Percentiles rank a stretch among this genome's conserved stretches.
Conservation (phyloP, 2,113 vertebrate genomes). For the Pitta sordida region DNA sequence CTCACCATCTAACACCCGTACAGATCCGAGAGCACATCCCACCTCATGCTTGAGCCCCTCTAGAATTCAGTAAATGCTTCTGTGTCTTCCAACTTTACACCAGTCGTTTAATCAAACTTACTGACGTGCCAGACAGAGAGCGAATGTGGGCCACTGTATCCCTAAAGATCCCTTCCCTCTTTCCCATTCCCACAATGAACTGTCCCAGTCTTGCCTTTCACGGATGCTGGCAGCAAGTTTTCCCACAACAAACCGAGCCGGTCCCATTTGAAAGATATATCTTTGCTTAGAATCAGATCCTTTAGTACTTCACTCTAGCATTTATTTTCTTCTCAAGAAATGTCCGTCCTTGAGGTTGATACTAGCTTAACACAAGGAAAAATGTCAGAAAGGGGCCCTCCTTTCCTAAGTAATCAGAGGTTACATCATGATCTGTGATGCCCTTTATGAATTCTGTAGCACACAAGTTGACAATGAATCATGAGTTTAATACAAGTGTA, state of each 20-base stretch:
- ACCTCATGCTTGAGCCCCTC: not conserved
- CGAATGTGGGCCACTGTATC: not conserved
- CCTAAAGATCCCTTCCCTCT: not conserved
- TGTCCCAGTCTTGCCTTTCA: not conserved
- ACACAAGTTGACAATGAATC: not conserved
- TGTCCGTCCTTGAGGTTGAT: not conserved
- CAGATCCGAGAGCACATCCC: too few relatives aligned
- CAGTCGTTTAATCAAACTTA: not conserved
- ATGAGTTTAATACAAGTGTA: constrained; percentile 45
- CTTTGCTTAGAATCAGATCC: not conserved
- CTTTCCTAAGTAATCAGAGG: not conserved
- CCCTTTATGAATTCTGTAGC: constrained; percentile 19
- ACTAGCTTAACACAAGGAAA: not conserved
- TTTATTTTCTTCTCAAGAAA: not conserved
- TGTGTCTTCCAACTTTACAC: not conserved
- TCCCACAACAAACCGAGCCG: not conserved
- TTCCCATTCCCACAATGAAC: not conserved
- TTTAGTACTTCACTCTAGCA: not conserved
- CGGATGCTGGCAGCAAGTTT: rapidly evolving
- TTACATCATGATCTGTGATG: not conserved
- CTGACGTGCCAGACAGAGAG: not conserved
- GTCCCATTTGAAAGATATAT: not conserved
- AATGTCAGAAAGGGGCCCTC: not conserved
- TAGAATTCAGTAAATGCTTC: not conserved
- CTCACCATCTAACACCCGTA: too few relatives aligned